phyloP scores from a whole-genome alignment of 2,888 invertebrate species.

The Mesopsocus fuscifrons region DNA sequence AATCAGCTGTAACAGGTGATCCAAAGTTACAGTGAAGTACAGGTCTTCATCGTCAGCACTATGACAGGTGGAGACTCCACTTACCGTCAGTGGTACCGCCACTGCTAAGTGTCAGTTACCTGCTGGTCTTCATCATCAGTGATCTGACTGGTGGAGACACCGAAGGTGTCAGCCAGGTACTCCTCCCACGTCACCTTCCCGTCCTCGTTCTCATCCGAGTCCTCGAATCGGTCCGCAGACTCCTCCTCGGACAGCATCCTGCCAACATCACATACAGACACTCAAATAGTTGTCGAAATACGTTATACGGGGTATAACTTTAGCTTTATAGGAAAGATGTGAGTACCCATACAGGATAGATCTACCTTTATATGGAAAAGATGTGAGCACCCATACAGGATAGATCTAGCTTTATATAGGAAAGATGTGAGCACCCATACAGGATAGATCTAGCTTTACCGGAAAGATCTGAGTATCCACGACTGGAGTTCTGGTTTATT shows the following conservation, averaged over 20 bases:
- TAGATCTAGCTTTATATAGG: too few relatives aligned
- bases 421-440: too few relatives aligned
- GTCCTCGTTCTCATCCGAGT: constrained; percentile 69
- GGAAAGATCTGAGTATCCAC: constrained; percentile 86
- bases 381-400: too few relatives aligned
- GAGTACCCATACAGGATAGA: too few relatives aligned
- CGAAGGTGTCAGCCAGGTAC: constrained; percentile 75
- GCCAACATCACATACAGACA: constrained; percentile 13
- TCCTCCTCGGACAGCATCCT: constrained; percentile 76
- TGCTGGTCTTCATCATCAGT: constrained; percentile 24
- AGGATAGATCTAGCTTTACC: constrained; percentile 26
- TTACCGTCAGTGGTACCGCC: too few relatives aligned
- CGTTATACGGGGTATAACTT: too few relatives aligned
- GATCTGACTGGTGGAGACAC: constrained; percentile 30
- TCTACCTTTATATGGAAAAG: too few relatives aligned
- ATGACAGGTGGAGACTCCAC: constrained; percentile 34
- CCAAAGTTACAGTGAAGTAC: constrained; percentile 14
- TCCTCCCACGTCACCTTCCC: constrained; percentile 75
- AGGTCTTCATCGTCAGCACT: constrained; percentile 24
- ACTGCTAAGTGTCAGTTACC: too few relatives aligned
- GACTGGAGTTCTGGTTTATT: constrained; percentile 66
- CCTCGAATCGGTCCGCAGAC: constrained; percentile 62
- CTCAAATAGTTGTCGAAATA: constrained; percentile 3
- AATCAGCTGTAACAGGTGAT: constrained; percentile 30
- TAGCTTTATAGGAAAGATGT: too few relatives aligned